These are phyloP conservation scores for Anguilla anguilla DNA, from an alignment of 2,797 vertebrate genomes.

Conservation along the genomic window DNA sequence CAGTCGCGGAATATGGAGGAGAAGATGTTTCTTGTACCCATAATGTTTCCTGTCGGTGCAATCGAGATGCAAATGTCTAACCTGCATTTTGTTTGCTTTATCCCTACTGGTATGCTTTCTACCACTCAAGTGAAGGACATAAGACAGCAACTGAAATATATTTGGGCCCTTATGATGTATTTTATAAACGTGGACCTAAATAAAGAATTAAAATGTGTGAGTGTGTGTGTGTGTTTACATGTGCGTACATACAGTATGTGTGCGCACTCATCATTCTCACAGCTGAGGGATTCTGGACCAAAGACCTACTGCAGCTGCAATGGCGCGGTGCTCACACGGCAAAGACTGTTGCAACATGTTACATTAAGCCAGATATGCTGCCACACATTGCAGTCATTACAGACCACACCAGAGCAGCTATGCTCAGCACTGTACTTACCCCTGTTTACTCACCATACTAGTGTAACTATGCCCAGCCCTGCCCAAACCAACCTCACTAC, in stretches of 20 bases:
- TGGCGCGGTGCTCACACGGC: neutral
- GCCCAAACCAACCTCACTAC: neutral
- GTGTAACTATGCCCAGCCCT: neutral
- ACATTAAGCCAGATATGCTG: neutral
- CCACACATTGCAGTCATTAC: neutral
- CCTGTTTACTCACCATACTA: neutral
- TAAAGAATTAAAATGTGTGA: neutral
- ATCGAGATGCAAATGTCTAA: too few relatives aligned
- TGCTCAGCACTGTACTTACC: neutral
- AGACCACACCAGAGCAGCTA: neutral
- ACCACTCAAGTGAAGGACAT: too few relatives aligned
- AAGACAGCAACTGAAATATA: too few relatives aligned
- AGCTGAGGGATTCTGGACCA: neutral
- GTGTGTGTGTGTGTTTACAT: neutral
- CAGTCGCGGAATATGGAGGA: too few relatives aligned
- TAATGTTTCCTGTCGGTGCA: too few relatives aligned
- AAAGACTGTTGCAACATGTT: neutral
- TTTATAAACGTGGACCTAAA: too few relatives aligned
- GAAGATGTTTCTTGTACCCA: too few relatives aligned
- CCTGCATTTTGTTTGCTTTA: too few relatives aligned
- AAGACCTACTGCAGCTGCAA: neutral
- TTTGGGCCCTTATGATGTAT: too few relatives aligned
- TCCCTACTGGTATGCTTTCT: too few relatives aligned
- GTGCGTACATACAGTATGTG: neutral
- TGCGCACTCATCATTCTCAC: neutral